Evolutionary conservation across 1,140 invertebrate species (phyloP), one percentile per base, ranked within the genome.

Genomic region (Planococcus citri): DNA sequence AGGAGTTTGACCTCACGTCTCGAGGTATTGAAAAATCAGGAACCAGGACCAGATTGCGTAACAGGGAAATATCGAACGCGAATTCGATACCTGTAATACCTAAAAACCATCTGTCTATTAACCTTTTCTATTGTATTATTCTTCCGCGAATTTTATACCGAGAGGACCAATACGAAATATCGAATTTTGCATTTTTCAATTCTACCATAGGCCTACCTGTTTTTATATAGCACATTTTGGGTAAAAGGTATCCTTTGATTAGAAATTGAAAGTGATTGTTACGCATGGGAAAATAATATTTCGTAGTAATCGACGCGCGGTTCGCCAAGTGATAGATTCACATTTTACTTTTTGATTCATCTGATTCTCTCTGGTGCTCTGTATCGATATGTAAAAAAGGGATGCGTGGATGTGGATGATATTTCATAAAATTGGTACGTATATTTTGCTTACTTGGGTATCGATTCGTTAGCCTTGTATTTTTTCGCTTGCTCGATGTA

Each of bases 31-130:
- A 51, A 51, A 51, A 51, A 51, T 51, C 6, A 51, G 41, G 41
- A 51, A n/a, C 41, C 41, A 20, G 41, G 17, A n/a, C 41, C 41
- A 20, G 41, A 20, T 51, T 51, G 41, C 41, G 41, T 51, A 51
- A 51, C 41, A 51, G 41, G 41, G 41, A 51, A 51, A 51, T 51
- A 51, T 51, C 41, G 41, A 51, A 51, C 41, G 41, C 41, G 41
- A 51, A 51, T 20, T 51, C 41, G 41, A 51, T 51, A 51, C 41
- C 41, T 51, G 41, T 51, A 51, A 51, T 51, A 51, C 33, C 33
- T 51, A n/a, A n/a, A 51, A 51, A 51, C 41, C 41, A 51, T 51
- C 41, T 51, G 41, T 51, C 41, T 51, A n/a, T 51, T 51, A 51
- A 51, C 41, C 41, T 51, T 51, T 51, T 17, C 41, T 51, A 17